Percentiles rank a stretch among this genome's conserved stretches.
phyloP scores from a whole-genome alignment of 1,140 invertebrate species.

The Contarinia nasturtii region DNA sequence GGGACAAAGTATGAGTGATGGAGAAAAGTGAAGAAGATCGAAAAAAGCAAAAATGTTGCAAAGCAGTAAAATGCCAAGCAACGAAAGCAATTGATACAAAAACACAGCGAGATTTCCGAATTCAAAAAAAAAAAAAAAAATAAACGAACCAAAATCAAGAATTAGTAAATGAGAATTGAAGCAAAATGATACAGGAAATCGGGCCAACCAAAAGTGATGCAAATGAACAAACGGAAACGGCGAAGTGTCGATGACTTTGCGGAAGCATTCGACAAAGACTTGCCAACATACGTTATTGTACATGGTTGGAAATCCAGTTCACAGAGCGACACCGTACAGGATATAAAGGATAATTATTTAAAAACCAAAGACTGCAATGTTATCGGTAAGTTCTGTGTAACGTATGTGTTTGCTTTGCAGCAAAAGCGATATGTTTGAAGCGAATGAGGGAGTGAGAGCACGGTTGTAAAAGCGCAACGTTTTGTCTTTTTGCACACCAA shows the following conservation, averaged over 20 bases:
- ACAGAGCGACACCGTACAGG: conserved; percentile 15
- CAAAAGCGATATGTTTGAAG: too few species aligned
- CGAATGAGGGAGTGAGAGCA: too few species aligned
- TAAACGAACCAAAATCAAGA: background rate
- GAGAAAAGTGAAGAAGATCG: too few species aligned
- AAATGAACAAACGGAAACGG: conserved; percentile 8
- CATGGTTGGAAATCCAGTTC: conserved; percentile 53
- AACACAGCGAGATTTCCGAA: background rate
- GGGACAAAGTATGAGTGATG: too few species aligned
- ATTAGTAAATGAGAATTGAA: conserved; percentile 5
- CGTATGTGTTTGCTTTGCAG: background rate
- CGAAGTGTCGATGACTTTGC: conserved; percentile 7
- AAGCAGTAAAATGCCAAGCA: background rate
- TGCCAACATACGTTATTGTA: conserved; percentile 40
- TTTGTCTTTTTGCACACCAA: too few species aligned
- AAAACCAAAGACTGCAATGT: conserved; percentile 37
- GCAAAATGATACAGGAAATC: conserved; percentile 12
- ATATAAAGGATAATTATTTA: conserved; percentile 29
- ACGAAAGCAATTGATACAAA: background rate
- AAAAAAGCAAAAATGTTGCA: too few species aligned
- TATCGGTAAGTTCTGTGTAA: conserved; percentile 16
- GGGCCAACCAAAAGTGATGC: conserved; percentile 16
- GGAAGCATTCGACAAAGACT: conserved; percentile 31
- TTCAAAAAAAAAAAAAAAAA: too few species aligned
- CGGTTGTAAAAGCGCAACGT: too few species aligned